A percentile compares a stretch with the other conserved stretches of the same genome.
These are phyloP conservation scores for Arothron firmamentum DNA, from an alignment of 2,113 vertebrate genomes.

Conservation along the genomic window DNA sequence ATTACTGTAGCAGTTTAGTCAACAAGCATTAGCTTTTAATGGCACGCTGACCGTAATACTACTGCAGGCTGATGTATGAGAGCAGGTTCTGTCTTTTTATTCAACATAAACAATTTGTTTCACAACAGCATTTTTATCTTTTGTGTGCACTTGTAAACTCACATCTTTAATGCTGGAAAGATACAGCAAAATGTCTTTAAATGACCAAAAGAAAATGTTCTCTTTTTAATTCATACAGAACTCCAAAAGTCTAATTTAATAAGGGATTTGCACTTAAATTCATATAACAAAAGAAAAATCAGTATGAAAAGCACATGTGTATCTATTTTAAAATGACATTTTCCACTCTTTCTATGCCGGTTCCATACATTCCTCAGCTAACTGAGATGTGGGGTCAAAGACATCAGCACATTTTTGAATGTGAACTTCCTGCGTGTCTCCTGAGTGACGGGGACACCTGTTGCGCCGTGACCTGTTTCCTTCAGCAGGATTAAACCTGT, in stretches of 20 bases:
- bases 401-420: constrained; percentile 65
- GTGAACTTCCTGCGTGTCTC: constrained; percentile 42
- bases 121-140: not conserved
- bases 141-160: constrained; percentile 6
- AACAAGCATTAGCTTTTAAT: constrained; percentile 19
- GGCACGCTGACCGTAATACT: constrained; percentile 32
- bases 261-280: constrained; percentile 61
- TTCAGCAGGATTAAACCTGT: constrained; percentile 52
- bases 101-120: constrained; percentile 5
- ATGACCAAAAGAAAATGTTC: constrained; percentile 21
- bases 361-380: constrained; percentile 6
- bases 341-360: too few relatives aligned
- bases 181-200: constrained; percentile 7
- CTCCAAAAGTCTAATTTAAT: constrained; percentile 36
- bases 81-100: constrained; percentile 16
- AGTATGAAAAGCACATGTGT: not conserved
- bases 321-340: too few relatives aligned
- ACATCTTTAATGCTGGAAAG: not conserved
- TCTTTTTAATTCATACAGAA: constrained; percentile 42
- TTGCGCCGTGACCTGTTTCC: constrained; percentile 53
- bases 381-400: constrained; percentile 29
- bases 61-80: constrained; percentile 9
- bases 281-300: constrained; percentile 1
- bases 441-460: constrained; percentile 70
- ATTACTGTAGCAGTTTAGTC: not conserved